phyloP scores from a whole-genome alignment of 2,113 vertebrate genomes.

The Tragulus kanchil region DNA sequence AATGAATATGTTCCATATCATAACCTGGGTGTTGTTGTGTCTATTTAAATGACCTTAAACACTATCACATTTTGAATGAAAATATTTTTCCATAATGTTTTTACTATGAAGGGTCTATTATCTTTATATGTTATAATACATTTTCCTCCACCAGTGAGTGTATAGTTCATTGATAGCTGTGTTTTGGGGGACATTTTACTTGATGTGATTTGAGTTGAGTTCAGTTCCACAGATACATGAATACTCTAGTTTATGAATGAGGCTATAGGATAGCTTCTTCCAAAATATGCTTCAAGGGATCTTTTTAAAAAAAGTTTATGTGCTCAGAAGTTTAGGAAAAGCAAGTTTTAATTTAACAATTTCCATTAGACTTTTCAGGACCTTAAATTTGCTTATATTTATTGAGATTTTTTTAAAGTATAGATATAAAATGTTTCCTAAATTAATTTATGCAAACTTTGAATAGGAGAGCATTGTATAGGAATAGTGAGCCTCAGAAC shows the following conservation, averaged over 20 bases:
- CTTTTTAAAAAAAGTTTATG: not conserved
- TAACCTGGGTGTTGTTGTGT: constrained; percentile 45
- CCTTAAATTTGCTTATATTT: constrained; percentile 32
- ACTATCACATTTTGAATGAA: constrained; percentile 46
- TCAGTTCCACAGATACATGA: not conserved
- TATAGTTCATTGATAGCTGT: constrained; percentile 40
- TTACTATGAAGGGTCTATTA: not conserved
- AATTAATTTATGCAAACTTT: not conserved
- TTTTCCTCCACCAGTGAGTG: not conserved
- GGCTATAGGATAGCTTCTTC: not conserved
- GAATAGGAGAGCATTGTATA: not conserved
- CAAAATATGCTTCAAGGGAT: constrained; percentile 47
- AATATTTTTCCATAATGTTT: constrained; percentile 50
- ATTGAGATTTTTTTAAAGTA: not conserved
- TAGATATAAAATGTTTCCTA: not conserved
- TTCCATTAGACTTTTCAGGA: not conserved
- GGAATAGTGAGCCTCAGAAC: not conserved
- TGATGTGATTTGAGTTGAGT: constrained; percentile 61
- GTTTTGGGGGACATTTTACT: constrained; percentile 46
- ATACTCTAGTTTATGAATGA: constrained; percentile 35
- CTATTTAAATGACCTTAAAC: constrained; percentile 58
- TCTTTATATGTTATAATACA: not conserved
- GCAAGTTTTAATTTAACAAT: constrained; percentile 14
- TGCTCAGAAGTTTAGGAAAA: constrained; percentile 25
- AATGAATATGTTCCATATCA: constrained; percentile 39